Evolutionary conservation across 2,797 vertebrate genomes (phyloP), one percentile per base, ranked within the genome.

Genomic region (Siniperca scherzeri): DNA sequence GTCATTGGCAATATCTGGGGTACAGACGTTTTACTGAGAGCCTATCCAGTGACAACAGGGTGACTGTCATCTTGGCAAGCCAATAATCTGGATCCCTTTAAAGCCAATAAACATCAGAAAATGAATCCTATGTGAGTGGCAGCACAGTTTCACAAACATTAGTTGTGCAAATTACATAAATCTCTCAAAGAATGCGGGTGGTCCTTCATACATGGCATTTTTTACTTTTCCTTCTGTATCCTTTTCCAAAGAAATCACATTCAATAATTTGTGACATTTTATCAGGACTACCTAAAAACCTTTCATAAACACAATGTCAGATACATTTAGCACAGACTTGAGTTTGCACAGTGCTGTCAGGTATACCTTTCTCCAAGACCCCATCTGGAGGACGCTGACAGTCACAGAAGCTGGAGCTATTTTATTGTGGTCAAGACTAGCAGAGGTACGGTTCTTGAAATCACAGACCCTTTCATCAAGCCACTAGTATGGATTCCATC

Each of bases 401-500:
- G 59, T 44, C 57, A 40, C 2, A 12, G 48, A 71, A 44, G 62
- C 62, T 60, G 70, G 13, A 40, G 76, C 69, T 71, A 66, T 82
- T 80, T 80, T 52, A 53, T 77, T 82, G 83, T 67, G 70, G 75
- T 70, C 73, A 61, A 17, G 48, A 55, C 60, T 3, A 57, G 65
- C 55, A 66, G 80, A 80, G 66, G 64, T 72, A 55, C 3, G 19
- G 62, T 70, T 74, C 71, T 72, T 69, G 14, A 70, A 74, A 77
- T 81, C 78, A 33, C 44, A 82, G 65, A 55, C 36, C 30, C 59
- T 80, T 70, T 84, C 80, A 69, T 81, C 64, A 53, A 78, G 66
- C 57, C 72, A 60, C 48, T 71, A 74, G 67, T 81, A 74, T 85
- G 81, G 85, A 93, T 88, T 89, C 87, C 80, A 55, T 55, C 52